These are phyloP conservation scores for Phallusia fumigata DNA, from an alignment of 23 tunicate species.

Conservation along the genomic window DNA sequence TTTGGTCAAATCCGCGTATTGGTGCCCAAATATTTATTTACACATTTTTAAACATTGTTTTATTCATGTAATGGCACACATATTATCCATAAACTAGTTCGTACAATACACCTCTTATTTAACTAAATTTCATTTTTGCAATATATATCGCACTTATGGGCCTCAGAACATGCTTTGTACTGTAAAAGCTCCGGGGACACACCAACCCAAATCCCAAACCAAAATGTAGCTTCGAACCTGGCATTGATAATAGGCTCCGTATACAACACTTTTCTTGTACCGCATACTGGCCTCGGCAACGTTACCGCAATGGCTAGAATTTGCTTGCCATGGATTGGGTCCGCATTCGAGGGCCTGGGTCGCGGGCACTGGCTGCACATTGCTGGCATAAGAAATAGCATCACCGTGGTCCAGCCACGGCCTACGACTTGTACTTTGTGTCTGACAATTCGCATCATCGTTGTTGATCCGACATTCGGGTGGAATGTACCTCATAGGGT, in stretches of 20 bases:
- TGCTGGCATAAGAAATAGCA: neutral
- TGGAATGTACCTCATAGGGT: conserved; percentile 1
- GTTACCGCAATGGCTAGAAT: neutral
- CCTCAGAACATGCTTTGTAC: too few relatives aligned
- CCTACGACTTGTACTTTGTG: neutral
- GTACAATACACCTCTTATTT: too few relatives aligned
- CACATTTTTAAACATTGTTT: too few relatives aligned
- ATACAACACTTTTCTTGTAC: conserved; percentile 22
- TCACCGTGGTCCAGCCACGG: neutral
- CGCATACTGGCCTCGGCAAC: conserved; percentile 2
- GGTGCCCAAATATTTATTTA: too few relatives aligned
- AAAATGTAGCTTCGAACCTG: neutral
- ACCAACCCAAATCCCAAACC: too few relatives aligned
- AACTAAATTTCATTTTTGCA: too few relatives aligned
- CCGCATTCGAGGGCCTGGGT: neutral
- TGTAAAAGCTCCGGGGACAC: too few relatives aligned
- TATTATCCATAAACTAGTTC: too few relatives aligned
- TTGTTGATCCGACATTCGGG: neutral
- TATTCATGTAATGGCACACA: too few relatives aligned
- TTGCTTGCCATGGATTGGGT: neutral
- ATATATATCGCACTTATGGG: too few relatives aligned
- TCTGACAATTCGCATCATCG: neutral
- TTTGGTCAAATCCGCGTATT: too few relatives aligned
- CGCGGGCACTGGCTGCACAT: neutral
- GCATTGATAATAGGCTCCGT: conserved; percentile 36